A percentile compares a stretch with the other conserved stretches of the same genome.
Evolutionary conservation across 2,888 invertebrate genomes (phyloP).

Genomic region (Girardia tigrina): DNA sequence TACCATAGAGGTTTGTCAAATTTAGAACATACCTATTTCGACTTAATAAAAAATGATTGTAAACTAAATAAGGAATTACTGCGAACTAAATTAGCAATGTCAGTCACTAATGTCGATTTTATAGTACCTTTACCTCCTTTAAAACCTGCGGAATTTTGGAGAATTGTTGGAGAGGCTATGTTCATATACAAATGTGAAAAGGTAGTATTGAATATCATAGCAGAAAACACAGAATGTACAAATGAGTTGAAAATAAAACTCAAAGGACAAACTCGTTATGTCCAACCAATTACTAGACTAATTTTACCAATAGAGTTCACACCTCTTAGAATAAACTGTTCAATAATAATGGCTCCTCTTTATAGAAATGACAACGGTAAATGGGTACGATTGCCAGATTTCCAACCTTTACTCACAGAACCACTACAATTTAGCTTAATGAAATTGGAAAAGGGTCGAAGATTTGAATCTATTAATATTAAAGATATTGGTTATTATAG

Average conservation of each 20-base stretch:
- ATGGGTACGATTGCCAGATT: neutral
- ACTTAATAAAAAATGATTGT: neutral
- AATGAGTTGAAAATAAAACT: neutral
- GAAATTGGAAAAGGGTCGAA: neutral
- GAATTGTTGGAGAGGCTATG: neutral
- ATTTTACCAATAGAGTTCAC: neutral
- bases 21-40: neutral
- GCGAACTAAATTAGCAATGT: neutral
- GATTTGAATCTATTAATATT: neutral
- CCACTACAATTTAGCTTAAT: neutral
- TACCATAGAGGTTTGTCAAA: neutral
- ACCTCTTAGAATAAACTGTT: neutral
- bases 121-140: neutral
- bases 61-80: neutral
- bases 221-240: neutral
- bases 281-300: neutral
- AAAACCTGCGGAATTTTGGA: neutral
- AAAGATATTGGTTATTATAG: neutral
- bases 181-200: neutral
- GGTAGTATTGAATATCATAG: neutral
- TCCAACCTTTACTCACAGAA: neutral
- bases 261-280: neutral
- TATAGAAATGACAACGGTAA: neutral
- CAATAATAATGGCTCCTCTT: neutral
- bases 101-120: neutral